phyloP scores from a whole-genome alignment of 2,888 invertebrate species.

The Leucoma salicis region DNA sequence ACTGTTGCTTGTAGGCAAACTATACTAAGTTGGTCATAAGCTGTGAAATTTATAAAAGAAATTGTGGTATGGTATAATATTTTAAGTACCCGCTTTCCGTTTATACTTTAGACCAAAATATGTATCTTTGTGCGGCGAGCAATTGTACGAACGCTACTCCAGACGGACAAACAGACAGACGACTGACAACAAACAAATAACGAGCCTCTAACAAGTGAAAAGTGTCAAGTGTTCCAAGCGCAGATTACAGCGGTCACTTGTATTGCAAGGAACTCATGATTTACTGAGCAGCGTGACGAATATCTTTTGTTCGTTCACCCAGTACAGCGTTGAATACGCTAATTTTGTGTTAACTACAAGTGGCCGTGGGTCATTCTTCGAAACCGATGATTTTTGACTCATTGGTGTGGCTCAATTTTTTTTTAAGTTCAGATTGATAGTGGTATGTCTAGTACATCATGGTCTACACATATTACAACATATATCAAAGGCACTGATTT shows the following conservation, averaged over 20 bases:
- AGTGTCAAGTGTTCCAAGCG: constrained; percentile 54
- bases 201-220: constrained; percentile 73
- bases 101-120: constrained; percentile 29
- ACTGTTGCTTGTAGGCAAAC: too few relatives aligned
- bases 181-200: constrained; percentile 78
- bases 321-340: background rate
- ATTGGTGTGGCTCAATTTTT: too few relatives aligned
- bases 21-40: too few relatives aligned
- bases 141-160: constrained; percentile 49
- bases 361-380: too few relatives aligned
- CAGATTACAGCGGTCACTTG: constrained; percentile 24
- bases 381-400: too few relatives aligned
- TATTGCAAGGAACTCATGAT: background rate
- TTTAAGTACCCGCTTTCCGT: constrained; percentile 3
- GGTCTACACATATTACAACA: too few relatives aligned
- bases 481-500: too few relatives aligned
- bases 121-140: constrained; percentile 54
- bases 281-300: background rate
- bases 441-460: too few relatives aligned
- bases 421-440: too few relatives aligned
- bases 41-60: too few relatives aligned
- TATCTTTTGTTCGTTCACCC: background rate
- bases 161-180: constrained; percentile 52
- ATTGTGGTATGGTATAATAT: too few relatives aligned
- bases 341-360: background rate